Base-by-base conservation (phyloP, 1,140 invertebrate species). In the Parasteatoda tepidariorum region DNA sequence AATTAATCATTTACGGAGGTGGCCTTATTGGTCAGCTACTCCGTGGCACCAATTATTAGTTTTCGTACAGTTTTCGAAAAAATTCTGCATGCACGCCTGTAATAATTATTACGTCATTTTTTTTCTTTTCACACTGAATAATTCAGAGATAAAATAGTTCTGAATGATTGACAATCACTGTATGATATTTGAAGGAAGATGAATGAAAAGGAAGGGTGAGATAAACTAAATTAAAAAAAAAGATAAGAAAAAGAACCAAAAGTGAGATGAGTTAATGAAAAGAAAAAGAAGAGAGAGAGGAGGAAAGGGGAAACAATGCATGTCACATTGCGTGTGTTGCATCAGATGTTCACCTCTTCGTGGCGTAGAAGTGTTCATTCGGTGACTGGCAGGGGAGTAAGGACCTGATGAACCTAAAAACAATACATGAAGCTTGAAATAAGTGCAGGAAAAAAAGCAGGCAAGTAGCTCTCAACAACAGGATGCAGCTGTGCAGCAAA, bases 361-460 rank as follows among this genome's bases (percentile, higher is more conserved):
- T 48, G 88, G 85, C 79, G 87, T 88, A 38, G 86, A 85, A 22
- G 86, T 85, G 61, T 86, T 87, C 86, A 88, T 86, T 85, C 88
- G 84, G 87, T 90, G 90, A 86, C 89, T 90, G 86, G 90, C 89
- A 73, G 90, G 90, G 85, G 90, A 90, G 87, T 90, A 90, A 86
- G 90, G 89, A 85, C 90, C 90, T 88, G 89, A 88, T 85, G 90
- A 90, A 88, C 90, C 89, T 90, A 87, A 86, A 88, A 83, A 83
- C 81, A 67, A 87, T 86, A 86, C 87, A 87, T 85, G 64, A 85
- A 74, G 57, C 66, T 54, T 79, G 73, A 64, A 76, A 84, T 84
- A 71, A 84, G 73, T 84, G 81, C 70, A 83, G 79, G 79, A 73
- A 70, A 78, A 70, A 64, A 76, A 73, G 79, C 76, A 82, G 81